phyloP scores from a whole-genome alignment of 2,888 invertebrate genomes.

The Amiota minor region DNA sequence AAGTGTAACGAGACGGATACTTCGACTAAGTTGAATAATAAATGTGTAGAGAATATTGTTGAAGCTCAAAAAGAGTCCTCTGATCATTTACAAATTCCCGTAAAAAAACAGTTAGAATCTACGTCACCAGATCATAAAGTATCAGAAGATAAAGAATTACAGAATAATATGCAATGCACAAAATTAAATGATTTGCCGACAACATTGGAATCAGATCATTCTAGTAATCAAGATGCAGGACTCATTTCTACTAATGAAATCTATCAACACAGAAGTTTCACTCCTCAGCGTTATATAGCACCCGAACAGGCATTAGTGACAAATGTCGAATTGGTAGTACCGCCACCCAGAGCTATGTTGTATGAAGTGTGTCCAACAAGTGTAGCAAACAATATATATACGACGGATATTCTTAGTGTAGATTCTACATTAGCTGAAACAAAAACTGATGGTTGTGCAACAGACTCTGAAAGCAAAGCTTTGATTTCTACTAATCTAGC shows the following conservation, averaged over 20 bases:
- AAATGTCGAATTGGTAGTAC: conserved; percentile 58
- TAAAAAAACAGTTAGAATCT: background rate
- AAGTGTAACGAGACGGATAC: too few relatives aligned
- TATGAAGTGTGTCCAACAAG: conserved; percentile 17
- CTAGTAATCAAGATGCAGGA: background rate
- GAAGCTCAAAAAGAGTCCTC: too few relatives aligned
- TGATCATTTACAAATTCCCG: too few relatives aligned
- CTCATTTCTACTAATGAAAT: too few relatives aligned
- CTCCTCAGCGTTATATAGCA: conserved; percentile 45
- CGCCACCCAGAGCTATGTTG: conserved; percentile 42
- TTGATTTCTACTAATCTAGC: conserved; percentile 56
- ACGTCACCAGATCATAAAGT: conserved; percentile 16
- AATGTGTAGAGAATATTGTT: too few relatives aligned
- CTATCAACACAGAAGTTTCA: background rate
- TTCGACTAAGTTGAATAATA: too few relatives aligned
- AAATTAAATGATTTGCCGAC: conserved; percentile 1
- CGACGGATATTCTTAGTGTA: conserved; percentile 33
- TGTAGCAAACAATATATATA: conserved; percentile 22
- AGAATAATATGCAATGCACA: background rate
- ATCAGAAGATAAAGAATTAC: background rate
- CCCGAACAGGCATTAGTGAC: conserved; percentile 61
- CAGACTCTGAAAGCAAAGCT: conserved; percentile 51
- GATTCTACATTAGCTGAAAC: conserved; percentile 40
- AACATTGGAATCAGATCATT: background rate
- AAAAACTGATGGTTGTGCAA: conserved; percentile 62